Base-by-base conservation (phyloP, 2,888 invertebrate genomes). In the Drosophila prostipennis region DNA sequence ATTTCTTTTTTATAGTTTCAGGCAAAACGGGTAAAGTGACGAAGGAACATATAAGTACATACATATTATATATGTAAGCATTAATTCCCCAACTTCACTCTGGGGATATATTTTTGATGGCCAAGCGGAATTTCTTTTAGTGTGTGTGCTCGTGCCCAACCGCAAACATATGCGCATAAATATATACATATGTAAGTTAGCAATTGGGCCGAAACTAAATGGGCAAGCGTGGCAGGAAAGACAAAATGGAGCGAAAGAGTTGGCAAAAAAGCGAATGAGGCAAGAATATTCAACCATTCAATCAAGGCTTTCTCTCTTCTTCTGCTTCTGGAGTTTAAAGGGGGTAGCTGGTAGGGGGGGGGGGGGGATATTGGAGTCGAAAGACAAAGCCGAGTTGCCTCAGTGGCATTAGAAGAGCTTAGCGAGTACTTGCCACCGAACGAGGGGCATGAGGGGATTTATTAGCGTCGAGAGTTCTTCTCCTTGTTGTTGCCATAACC, bases 171-270 rank as follows among this genome's bases (percentile, higher is more conserved):
- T 63, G 61, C 61, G 40, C 61, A 63, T 63, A 63, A 43, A 56
- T 36, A 56, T 43, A 43, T 52, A 52, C n/a, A 59, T 36, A 14
- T 39, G 37, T 61, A 48, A 48, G 48, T 34, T 34, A 10, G 61
- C 61, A 61, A 63, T 63, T 63, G 61, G 61, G 46, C 63, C 63
- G 61, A 63, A 61, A 61, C 61, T 61, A 61, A 61, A 63, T 48
- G 63, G 61, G 16, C 57, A 39, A 49, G 37, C 45, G 45, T 46
- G 45, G 14, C 45, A 29, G 56, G 8, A 49, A 49, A 37, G 49
- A 39, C 29, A 34, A 56, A 56, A 36, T 34, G 48, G 13, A 48
- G 56, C 43, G 13, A 37, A 52, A 26, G 37, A 26, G 48, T 48
- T 36, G 32, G 19, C n/a, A 29, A 1, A 29, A 29, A 29, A 37